Evolutionary conservation across 2,113 vertebrate species (phyloP).

Genomic region (Naja naja): DNA sequence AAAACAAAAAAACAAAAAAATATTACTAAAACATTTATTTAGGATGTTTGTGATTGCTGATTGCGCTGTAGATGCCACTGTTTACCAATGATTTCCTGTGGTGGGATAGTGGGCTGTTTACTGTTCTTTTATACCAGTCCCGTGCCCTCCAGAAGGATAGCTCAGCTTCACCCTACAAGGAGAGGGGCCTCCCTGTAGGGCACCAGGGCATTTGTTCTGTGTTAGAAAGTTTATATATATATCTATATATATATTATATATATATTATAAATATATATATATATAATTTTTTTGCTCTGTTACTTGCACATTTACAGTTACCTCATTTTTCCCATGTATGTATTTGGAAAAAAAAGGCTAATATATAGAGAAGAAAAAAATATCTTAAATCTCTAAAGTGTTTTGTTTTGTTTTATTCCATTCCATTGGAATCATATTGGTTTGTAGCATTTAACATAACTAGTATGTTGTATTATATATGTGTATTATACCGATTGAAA

Average conservation of each 20-base stretch:
- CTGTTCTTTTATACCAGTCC: slow-evolving; percentile 90
- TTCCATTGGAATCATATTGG: slow-evolving; percentile 99
- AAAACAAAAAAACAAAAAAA: slow-evolving; percentile 54
- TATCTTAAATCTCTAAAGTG: slow-evolving; percentile 96
- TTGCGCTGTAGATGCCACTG: slow-evolving; percentile 94
- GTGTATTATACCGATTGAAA: slow-evolving; percentile 99
- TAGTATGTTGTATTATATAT: slow-evolving; percentile 99
- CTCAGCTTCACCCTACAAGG: slow-evolving; percentile 64
- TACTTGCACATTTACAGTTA: slow-evolving; percentile 99
- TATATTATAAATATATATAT: slow-evolving; percentile 67
- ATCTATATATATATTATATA: slow-evolving; percentile 51
- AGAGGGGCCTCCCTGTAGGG: slow-evolving; percentile 78
- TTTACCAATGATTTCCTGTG: slow-evolving; percentile 95
- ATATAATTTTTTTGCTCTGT: slow-evolving; percentile 91
- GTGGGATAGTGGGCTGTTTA: slow-evolving; percentile 96
- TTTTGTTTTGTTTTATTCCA: slow-evolving; percentile 85
- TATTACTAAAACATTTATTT: slow-evolving; percentile 78
- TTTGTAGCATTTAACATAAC: slow-evolving; percentile 99
- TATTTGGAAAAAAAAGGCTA: slow-evolving; percentile 91
- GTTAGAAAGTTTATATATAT: slow-evolving; percentile 82
- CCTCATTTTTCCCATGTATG: slow-evolving; percentile 99
- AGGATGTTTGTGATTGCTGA: slow-evolving; percentile 95
- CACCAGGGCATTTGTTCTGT: slow-evolving; percentile 93
- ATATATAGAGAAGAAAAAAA: slow-evolving; percentile 98
- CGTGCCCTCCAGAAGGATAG: slow-evolving; percentile 80